phyloP scores from a whole-genome alignment of 2,113 vertebrate species.

The Trichechus manatus region DNA sequence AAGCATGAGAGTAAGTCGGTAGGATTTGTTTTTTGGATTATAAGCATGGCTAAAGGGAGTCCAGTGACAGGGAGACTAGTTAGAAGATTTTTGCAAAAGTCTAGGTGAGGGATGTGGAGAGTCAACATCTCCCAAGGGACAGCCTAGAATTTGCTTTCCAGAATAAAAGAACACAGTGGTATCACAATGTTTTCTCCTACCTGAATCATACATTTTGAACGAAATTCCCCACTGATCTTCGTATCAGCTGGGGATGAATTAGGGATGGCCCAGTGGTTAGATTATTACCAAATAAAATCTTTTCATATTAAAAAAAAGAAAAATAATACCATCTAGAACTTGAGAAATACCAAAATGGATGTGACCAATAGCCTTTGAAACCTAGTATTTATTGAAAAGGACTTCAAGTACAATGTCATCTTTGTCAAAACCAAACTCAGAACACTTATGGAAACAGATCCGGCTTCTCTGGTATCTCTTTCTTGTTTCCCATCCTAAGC shows the following conservation, averaged over 20 bases:
- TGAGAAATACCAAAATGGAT: constrained; percentile 12
- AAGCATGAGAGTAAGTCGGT: background rate
- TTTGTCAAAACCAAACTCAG: constrained; percentile 33
- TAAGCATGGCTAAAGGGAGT: background rate
- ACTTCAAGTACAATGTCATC: background rate
- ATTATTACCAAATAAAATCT: constrained; percentile 7
- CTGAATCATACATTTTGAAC: background rate
- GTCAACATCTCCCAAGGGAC: background rate
- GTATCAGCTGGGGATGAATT: background rate
- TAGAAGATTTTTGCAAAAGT: constrained; percentile 30
- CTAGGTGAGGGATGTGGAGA: background rate
- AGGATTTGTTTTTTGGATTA: background rate
- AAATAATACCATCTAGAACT: background rate
- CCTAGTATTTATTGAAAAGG: constrained; percentile 5
- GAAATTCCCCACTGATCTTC: background rate
- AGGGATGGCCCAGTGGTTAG: background rate
- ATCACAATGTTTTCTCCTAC: background rate
- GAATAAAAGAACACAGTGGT: constrained; percentile 21
- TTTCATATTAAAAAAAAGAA: constrained; percentile 2
- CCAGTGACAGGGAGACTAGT: background rate
- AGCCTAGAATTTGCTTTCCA: constrained; percentile 41
- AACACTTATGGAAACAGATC: constrained; percentile 16
- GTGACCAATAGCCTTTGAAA: background rate
- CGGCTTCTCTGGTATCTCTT: background rate
- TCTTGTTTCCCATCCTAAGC: constrained; percentile 23